Evolutionary conservation across 2,113 vertebrate species (phyloP).

Genomic region (Arothron firmamentum): DNA sequence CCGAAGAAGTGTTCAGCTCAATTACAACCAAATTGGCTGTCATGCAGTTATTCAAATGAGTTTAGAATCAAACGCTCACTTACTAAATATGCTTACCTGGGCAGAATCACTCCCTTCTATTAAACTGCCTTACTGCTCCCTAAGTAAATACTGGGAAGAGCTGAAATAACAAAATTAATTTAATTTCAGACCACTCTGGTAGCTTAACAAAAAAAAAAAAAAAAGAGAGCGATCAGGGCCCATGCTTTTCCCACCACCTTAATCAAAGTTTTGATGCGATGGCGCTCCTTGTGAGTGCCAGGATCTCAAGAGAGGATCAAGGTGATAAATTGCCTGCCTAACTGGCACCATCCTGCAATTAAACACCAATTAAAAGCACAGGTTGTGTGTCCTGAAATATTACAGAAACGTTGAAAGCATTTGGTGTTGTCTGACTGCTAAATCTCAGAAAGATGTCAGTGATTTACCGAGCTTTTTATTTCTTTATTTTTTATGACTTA

Average conservation of each 20-base stretch:
- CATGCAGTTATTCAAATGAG: constrained; percentile 77
- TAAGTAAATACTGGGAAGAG: constrained; percentile 47
- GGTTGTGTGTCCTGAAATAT: constrained; percentile 33
- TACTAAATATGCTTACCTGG: constrained; percentile 75
- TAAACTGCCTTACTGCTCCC: constrained; percentile 29
- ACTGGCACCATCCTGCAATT: constrained; percentile 61
- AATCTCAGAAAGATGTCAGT: neutral
- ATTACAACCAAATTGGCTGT: constrained; percentile 77
- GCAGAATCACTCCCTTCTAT: constrained; percentile 51
- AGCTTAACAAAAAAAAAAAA: constrained; percentile 60
- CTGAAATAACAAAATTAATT: constrained; percentile 68
- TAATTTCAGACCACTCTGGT: constrained; percentile 73
- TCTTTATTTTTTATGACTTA: constrained; percentile 8
- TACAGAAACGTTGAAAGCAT: constrained; percentile 24
- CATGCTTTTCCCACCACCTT: constrained; percentile 53
- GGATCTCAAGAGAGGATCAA: constrained; percentile 46
- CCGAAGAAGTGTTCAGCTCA: constrained; percentile 72
- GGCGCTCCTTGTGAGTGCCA: constrained; percentile 49
- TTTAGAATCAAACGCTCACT: constrained; percentile 67
- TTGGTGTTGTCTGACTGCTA: constrained; percentile 13
- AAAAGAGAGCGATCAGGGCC: constrained; percentile 69
- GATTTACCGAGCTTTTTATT: constrained; percentile 1
- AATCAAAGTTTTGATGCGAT: constrained; percentile 69
- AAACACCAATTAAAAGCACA: constrained; percentile 60
- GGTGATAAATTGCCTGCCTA: constrained; percentile 53